Base-by-base conservation (phyloP, 2,797 vertebrate species). In the Chaenodraco wilsoni region DNA sequence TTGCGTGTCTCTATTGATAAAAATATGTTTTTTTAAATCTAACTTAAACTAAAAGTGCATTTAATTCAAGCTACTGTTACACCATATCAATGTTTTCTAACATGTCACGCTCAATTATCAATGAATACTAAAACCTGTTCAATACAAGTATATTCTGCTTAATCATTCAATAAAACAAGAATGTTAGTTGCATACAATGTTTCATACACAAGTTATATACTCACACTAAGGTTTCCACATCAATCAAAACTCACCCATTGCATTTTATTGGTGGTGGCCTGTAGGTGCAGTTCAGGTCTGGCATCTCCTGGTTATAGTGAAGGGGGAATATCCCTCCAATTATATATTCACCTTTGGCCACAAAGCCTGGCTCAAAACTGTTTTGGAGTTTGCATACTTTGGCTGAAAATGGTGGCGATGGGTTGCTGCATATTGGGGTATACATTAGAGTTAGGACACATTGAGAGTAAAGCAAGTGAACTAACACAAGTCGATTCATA, bases 241-340 rank as follows among this genome's bases (percentile, higher is more conserved):
- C 2, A 17, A 46, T 40, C 45, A 72, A 31, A 37, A 65, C 91
- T 91, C 77, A 95, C 94, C 94, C 92, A 69, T 91, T 90, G 79
- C 94, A 94, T 68, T 86, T 88, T 17, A 92, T 89, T 41, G 84
- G 82, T 3, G 78, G 83, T 3, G 94, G 93, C 83, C 66, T 90
- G 79, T 93, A 89, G 45, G 90, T 93, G 73, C 60, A 86, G 76
- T 93, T 91, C 19, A 89, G 73, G 54, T 92, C 90, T 55, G 94
- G 92, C 90, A 94, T 92, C 81, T 93, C 93, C 75, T 93, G 90
- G 81, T 92, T 93, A 55, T 94, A 94, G 76, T 95, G 94, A 69
- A 95, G 75, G 2, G 94, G 93, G 37, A 95, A 95, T 76, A 94
- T 93, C 3, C 92, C 94, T 60, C 94, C 94, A 33, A 95, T 90